Evolutionary conservation across 1,140 invertebrate genomes (phyloP).

Genomic region (Bicyclus anynana): DNA sequence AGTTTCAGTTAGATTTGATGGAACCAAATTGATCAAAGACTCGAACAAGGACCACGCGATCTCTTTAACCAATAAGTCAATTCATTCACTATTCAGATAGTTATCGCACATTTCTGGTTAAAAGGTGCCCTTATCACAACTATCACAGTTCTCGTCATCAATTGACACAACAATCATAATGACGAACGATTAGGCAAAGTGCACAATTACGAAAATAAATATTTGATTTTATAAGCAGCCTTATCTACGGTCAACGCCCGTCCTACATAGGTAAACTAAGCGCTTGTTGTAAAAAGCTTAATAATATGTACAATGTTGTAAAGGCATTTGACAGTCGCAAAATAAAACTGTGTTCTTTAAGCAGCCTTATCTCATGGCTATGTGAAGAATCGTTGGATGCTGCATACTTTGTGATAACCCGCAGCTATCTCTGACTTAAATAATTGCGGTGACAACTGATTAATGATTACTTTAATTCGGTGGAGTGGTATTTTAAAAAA

Average conservation of each 20-base stretch:
- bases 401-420: slow-evolving; percentile 11
- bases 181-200: too few relatives aligned
- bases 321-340: background rate
- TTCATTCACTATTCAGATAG: too few relatives aligned
- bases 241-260: slow-evolving; percentile 20
- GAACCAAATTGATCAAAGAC: too few relatives aligned
- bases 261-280: background rate
- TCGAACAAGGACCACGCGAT: too few relatives aligned
- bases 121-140: too few relatives aligned
- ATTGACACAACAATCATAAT: too few relatives aligned
- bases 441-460: slow-evolving; percentile 12
- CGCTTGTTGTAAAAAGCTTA: background rate
- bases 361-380: background rate
- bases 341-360: background rate
- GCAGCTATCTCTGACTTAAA: slow-evolving; percentile 9
- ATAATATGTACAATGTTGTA: background rate
- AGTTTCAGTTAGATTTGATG: too few relatives aligned
- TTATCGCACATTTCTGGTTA: too few relatives aligned
- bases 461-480: slow-evolving; percentile 18
- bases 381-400: background rate
- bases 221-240: slow-evolving; percentile 10
- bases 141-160: too few relatives aligned
- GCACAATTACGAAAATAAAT: background rate
- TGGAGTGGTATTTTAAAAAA: background rate
- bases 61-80: too few relatives aligned